Evolutionary conservation across 2,113 vertebrate species (phyloP).

Genomic region (Marmota flaviventris): DNA sequence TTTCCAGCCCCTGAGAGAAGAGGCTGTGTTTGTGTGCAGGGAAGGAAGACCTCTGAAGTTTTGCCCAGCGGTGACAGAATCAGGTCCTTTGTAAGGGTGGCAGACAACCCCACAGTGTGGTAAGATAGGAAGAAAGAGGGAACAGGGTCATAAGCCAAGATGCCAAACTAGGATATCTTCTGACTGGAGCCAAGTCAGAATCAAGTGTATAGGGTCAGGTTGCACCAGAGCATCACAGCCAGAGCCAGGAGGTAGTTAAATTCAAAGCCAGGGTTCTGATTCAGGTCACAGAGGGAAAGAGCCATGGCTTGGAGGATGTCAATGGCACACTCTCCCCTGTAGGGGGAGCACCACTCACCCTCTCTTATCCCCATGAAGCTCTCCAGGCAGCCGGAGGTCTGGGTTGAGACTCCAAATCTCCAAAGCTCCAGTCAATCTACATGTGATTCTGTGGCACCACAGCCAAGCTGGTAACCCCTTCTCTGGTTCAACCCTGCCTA

Average conservation of each 20-base stretch:
- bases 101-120: too few relatives aligned
- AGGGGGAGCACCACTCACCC: background rate
- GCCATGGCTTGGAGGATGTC: too few relatives aligned
- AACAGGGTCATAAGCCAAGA: background rate
- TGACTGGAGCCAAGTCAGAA: background rate
- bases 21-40: background rate
- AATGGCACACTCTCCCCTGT: background rate
- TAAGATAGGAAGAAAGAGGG: background rate
- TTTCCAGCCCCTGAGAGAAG: slow-evolving; percentile 45
- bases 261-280: background rate
- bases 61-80: background rate
- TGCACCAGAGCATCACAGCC: background rate
- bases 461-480: background rate
- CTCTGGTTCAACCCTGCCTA: background rate
- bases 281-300: background rate
- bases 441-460: background rate
- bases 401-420: background rate
- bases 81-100: background rate
- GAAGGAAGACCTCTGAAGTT: background rate
- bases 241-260: background rate
- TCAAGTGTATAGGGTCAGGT: background rate
- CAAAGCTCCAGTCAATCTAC: background rate
- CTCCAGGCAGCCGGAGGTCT: background rate
- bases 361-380: background rate
- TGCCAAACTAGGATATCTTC: background rate